A percentile compares a stretch with the other conserved stretches of the same genome.
phyloP scores from a whole-genome alignment of 2,888 invertebrate species.

The Stegana nigrithorax region DNA sequence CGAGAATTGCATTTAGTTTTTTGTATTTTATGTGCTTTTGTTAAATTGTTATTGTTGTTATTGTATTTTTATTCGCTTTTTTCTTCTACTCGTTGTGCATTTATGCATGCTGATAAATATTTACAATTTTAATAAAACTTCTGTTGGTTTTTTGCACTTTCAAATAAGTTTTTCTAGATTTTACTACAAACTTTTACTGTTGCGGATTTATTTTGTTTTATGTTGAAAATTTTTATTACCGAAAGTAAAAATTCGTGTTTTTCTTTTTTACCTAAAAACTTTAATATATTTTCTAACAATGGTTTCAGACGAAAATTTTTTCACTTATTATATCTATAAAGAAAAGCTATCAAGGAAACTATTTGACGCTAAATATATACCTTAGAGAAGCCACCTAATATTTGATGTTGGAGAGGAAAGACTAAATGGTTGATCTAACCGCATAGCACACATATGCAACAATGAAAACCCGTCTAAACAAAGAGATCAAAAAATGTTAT shows the following conservation, averaged over 20 bases:
- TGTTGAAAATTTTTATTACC: conserved; percentile 2
- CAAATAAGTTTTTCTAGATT: neutral
- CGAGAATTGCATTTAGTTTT: neutral
- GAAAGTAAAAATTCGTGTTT: neutral
- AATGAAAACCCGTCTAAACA: too few species aligned
- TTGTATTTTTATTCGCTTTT: neutral
- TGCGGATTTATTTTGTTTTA: neutral
- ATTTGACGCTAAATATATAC: too few species aligned
- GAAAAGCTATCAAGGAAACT: too few species aligned
- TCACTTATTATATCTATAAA: neutral
- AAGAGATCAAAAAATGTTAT: too few species aligned
- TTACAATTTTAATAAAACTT: conserved; percentile 58
- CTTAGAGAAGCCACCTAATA: too few species aligned
- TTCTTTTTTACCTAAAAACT: neutral
- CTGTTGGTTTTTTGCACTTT: conserved; percentile 22
- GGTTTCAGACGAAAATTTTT: neutral
- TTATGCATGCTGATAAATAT: conserved; percentile 53
- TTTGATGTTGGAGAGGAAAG: neutral
- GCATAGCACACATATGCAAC: too few species aligned
- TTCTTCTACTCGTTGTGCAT: conserved; percentile 26
- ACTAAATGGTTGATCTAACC: too few species aligned
- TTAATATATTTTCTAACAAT: neutral
- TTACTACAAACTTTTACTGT: conserved; percentile 5
- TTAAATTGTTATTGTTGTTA: neutral
- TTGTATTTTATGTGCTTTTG: neutral